Evolutionary conservation across 2,797 vertebrate species (phyloP).

Genomic region (Sciurus vulgaris): DNA sequence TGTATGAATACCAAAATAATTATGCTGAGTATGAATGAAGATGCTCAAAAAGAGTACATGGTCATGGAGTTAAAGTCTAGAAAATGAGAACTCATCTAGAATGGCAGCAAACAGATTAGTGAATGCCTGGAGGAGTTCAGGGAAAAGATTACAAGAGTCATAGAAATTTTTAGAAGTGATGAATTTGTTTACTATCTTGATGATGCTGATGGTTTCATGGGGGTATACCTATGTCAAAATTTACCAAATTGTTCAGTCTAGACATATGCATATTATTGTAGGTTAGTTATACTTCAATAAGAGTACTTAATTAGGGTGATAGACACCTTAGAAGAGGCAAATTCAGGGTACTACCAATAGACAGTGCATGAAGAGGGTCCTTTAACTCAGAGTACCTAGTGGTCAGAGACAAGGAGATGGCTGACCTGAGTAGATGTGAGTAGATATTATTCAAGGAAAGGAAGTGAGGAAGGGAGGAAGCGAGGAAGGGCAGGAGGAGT

Average conservation of each 20-base stretch:
- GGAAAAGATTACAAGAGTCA: not conserved
- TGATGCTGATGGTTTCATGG: not conserved
- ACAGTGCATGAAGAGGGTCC: not conserved
- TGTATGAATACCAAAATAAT: not conserved
- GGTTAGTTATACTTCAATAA: not conserved
- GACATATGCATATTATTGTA: not conserved
- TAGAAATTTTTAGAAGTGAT: not conserved
- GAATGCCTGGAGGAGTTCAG: not conserved
- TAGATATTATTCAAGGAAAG: not conserved
- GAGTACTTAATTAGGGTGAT: not conserved
- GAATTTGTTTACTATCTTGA: constrained; percentile 9
- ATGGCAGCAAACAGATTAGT: not conserved
- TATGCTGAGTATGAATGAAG: not conserved
- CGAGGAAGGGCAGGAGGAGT: not conserved
- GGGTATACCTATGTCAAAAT: not conserved
- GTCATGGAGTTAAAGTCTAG: not conserved
- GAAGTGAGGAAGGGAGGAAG: not conserved
- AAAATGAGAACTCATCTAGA: not conserved
- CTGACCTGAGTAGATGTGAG: not conserved
- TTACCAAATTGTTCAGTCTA: not conserved
- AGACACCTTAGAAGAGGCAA: not conserved
- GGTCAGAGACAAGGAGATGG: not conserved
- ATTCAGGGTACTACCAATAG: not conserved
- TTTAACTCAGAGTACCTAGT: not conserved
- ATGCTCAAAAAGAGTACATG: not conserved